These are phyloP conservation scores for Erythrocercus mccallii DNA, from an alignment of 2,113 vertebrate genomes.

Conservation along the genomic window DNA sequence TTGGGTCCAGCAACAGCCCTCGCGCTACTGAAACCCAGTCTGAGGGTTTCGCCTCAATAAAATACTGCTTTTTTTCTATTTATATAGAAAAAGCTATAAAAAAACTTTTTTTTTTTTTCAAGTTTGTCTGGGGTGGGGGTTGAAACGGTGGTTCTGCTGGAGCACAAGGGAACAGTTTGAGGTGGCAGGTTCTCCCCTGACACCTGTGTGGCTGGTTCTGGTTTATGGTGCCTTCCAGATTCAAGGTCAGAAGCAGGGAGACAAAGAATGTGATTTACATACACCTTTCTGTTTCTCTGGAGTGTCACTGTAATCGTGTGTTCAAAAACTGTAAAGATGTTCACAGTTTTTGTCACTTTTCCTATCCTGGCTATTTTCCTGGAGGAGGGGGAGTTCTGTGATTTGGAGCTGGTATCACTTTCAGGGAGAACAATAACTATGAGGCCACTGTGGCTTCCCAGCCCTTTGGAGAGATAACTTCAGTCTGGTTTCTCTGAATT, in stretches of 20 bases:
- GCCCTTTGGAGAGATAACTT: not conserved
- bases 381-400: not conserved
- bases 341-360: not conserved
- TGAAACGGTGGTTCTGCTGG: not conserved
- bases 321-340: not conserved
- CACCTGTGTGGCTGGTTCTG: not conserved
- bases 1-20: not conserved
- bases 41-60: not conserved
- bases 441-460: not conserved
- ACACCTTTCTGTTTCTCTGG: not conserved
- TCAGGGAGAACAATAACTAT: not conserved
- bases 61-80: not conserved
- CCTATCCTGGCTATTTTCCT: not conserved
- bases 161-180: not conserved
- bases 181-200: not conserved
- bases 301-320: not conserved
- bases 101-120: not conserved
- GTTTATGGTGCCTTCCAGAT: not conserved
- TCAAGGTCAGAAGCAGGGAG: not conserved
- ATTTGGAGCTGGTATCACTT: not conserved
- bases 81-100: not conserved
- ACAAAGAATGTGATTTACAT: not conserved
- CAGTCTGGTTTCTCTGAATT: not conserved
- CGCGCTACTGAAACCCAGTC: not conserved
- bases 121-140: rapidly evolving